Percentiles rank a stretch among this genome's conserved stretches.
Evolutionary conservation across 2,113 vertebrate species (phyloP).

Genomic region (Seriola dumerili): DNA sequence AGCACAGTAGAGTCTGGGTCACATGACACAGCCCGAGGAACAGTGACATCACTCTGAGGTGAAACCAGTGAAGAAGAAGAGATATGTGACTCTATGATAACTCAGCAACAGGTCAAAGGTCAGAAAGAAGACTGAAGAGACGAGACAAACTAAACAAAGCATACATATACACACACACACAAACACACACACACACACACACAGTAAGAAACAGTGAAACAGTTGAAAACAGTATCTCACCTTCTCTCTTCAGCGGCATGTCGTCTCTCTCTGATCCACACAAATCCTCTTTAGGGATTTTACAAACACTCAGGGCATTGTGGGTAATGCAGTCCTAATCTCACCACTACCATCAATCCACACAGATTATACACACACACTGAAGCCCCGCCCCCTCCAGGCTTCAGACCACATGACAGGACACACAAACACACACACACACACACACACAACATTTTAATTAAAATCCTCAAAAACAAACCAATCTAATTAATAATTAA

Average conservation of each 20-base stretch:
- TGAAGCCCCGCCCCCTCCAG: neutral
- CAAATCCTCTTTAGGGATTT: conserved; percentile 81
- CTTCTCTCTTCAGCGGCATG: conserved; percentile 80
- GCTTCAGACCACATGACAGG: neutral
- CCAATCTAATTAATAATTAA: no score
- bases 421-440: no score
- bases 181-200: neutral
- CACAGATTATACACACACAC: neutral
- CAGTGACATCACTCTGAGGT: neutral
- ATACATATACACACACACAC: neutral
- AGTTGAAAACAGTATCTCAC: conserved; percentile 53
- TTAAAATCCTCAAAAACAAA: no score
- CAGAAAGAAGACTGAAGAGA: neutral
- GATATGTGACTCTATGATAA: neutral
- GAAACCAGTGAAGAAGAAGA: neutral
- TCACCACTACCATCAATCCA: neutral
- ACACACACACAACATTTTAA: no score
- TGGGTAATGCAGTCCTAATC: conserved; percentile 72
- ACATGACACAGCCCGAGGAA: neutral
- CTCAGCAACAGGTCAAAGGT: neutral
- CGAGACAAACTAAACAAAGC: no score
- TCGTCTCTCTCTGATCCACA: conserved; percentile 70
- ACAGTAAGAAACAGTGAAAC: neutral
- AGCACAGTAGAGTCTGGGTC: neutral
- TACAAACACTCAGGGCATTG: conserved; percentile 54